Conservation (phyloP, 2,888 invertebrate genomes). For the Zootermopsis nevadensis region DNA sequence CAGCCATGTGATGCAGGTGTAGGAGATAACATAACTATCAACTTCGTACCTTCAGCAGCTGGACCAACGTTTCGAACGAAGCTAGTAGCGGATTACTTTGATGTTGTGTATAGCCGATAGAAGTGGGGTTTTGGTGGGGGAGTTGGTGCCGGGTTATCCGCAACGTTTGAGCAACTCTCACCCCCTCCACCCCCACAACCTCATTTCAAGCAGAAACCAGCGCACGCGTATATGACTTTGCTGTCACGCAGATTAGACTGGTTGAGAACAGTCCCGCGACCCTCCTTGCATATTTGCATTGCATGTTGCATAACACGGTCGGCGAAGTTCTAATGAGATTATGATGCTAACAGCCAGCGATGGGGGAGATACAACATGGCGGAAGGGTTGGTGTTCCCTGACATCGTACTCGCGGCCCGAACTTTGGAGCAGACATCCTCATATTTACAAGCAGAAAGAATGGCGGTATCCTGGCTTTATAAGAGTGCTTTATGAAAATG, state of each 20-base stretch:
- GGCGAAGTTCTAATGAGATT: slow-evolving; percentile 41
- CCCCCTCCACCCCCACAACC: too few species aligned
- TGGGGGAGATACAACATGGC: slow-evolving; percentile 26
- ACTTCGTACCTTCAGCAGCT: too few species aligned
- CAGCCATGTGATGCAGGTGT: too few species aligned
- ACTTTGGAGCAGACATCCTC: neutral
- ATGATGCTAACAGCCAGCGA: slow-evolving; percentile 28
- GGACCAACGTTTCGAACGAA: neutral
- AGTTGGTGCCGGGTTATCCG: slow-evolving; percentile 21
- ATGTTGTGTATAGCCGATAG: neutral
- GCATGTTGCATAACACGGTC: slow-evolving; percentile 41
- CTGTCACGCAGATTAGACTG: slow-evolving; percentile 32
- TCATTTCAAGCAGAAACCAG: too few species aligned
- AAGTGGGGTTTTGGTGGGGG: neutral
- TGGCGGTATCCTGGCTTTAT: too few species aligned
- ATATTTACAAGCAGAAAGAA: neutral
- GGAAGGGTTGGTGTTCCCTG: slow-evolving; percentile 21
- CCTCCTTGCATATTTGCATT: slow-evolving; percentile 40
- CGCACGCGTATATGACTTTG: neutral
- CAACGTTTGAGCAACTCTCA: slow-evolving; percentile 30
- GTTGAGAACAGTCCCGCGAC: slow-evolving; percentile 12
- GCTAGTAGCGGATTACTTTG: slow-evolving; percentile 29
- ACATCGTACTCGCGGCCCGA: neutral
- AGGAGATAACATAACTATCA: too few species aligned
- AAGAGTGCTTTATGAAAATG: too few species aligned